Percentiles rank a stretch among this genome's conserved stretches.
Conservation (phyloP, 2,888 invertebrate genomes). For the Parnassius glacialis region DNA sequence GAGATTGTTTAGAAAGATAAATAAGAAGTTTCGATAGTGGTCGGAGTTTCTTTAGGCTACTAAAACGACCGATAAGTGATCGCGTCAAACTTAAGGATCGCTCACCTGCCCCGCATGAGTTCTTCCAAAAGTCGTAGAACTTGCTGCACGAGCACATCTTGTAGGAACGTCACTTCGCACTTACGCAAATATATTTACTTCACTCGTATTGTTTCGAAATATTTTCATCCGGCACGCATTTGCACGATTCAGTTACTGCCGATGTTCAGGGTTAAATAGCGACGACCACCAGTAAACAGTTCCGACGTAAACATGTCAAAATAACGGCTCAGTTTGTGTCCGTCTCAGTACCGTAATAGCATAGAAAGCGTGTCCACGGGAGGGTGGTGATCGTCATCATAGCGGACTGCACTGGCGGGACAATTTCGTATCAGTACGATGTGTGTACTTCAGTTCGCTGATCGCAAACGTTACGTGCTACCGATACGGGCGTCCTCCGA, state of each 20-base stretch:
- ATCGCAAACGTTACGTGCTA: constrained; percentile 51
- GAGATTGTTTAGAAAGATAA: too few species aligned
- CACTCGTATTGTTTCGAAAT: constrained; percentile 76
- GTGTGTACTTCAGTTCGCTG: constrained; percentile 9
- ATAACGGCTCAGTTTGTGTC: constrained; percentile 57
- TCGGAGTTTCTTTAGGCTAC: too few species aligned
- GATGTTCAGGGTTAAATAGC: constrained; percentile 57
- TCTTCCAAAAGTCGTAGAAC: constrained; percentile 77
- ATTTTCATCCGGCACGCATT: constrained; percentile 65
- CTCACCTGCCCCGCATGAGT: constrained; percentile 77
- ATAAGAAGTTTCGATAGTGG: too few species aligned
- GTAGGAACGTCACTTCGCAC: constrained; percentile 65
- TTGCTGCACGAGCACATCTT: constrained; percentile 77
- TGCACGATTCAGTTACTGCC: constrained; percentile 57
- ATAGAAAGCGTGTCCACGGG: constrained; percentile 60
- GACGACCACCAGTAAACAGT: constrained; percentile 51
- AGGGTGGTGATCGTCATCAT: constrained; percentile 52
- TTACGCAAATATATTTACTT: constrained; percentile 78
- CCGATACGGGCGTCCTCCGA: constrained; percentile 59
- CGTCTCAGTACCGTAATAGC: constrained; percentile 58
- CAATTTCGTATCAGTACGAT: constrained; percentile 6
- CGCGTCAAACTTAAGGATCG: not conserved
- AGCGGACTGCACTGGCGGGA: constrained; percentile 37
- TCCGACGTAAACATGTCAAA: constrained; percentile 57
- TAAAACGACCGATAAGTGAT: not conserved